Percentiles rank a stretch among this genome's conserved stretches.
These are phyloP conservation scores for Nephrotoma flavescens DNA, from an alignment of 2,888 invertebrate species.

Conservation along the genomic window DNA sequence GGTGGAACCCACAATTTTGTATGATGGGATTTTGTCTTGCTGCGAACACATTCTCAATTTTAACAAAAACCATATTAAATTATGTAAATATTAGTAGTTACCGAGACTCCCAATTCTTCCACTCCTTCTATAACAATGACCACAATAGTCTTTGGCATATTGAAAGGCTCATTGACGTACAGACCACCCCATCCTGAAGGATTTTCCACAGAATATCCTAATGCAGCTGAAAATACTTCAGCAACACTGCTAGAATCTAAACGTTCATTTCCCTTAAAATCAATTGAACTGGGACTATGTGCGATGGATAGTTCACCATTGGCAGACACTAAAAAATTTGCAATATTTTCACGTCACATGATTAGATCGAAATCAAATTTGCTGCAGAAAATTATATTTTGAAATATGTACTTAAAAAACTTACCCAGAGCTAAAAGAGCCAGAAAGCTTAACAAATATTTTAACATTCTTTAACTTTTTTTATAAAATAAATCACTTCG, in stretches of 20 bases:
- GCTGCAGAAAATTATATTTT: neutral
- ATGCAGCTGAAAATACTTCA: slow-evolving; percentile 54
- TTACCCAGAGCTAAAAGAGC: neutral
- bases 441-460: neutral
- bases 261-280: slow-evolving; percentile 49
- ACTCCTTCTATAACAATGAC: slow-evolving; percentile 57
- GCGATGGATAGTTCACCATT: slow-evolving; percentile 47
- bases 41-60: neutral
- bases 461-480: neutral
- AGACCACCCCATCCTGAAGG: slow-evolving; percentile 55
- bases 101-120: slow-evolving; percentile 25
- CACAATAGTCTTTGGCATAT: slow-evolving; percentile 55
- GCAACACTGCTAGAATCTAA: slow-evolving; percentile 44
- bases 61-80: neutral
- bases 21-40: slow-evolving; percentile 20
- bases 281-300: slow-evolving; percentile 49
- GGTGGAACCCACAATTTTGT: slow-evolving; percentile 19
- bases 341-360: neutral
- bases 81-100: neutral
- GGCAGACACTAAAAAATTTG: slow-evolving; percentile 18
- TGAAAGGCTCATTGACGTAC: slow-evolving; percentile 52
- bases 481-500: neutral
- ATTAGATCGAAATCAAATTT: neutral
- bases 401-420: neutral
- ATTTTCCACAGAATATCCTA: slow-evolving; percentile 60